phyloP scores from a whole-genome alignment of 2,797 vertebrate genomes.

The Urocyon cinereoargenteus region DNA sequence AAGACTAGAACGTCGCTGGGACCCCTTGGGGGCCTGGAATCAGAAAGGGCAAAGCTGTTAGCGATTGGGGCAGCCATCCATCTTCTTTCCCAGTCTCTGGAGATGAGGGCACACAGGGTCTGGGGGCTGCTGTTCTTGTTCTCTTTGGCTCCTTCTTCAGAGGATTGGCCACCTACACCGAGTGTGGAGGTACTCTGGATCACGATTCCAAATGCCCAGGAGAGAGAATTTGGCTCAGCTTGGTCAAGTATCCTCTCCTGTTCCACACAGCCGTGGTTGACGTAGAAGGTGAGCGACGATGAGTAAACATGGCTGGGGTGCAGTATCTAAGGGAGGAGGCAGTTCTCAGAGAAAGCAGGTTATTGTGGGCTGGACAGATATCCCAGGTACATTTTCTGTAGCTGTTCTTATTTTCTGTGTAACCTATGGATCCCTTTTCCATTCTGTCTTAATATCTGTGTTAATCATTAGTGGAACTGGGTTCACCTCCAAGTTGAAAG shows the following conservation, averaged over 20 bases:
- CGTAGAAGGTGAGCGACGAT: too few species aligned
- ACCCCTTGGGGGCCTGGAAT: not conserved
- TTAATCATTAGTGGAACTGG: not conserved
- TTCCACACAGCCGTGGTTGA: not conserved
- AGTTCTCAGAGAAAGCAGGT: not conserved
- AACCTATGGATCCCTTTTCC: not conserved
- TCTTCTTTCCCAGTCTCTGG: not conserved
- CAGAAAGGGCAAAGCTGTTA: not conserved
- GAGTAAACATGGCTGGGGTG: not conserved
- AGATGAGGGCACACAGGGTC: too few species aligned
- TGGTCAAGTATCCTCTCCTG: not conserved
- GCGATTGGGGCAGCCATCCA: not conserved
- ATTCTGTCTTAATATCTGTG: not conserved
- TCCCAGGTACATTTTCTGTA: not conserved
- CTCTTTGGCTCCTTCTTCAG: not conserved
- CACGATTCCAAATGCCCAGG: not conserved
- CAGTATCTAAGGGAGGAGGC: not conserved
- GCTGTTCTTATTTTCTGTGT: not conserved
- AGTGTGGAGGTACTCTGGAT: not conserved
- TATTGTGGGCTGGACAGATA: not conserved
- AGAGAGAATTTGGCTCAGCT: not conserved
- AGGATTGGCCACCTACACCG: not conserved
- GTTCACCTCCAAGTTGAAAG: not conserved
- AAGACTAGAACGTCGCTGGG: not conserved
- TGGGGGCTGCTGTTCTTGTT: not conserved